Percentiles rank a stretch among this genome's conserved stretches.
These are phyloP conservation scores for Rhinichthys osculus DNA, from an alignment of 2,797 vertebrate genomes.

Conservation along the genomic window DNA sequence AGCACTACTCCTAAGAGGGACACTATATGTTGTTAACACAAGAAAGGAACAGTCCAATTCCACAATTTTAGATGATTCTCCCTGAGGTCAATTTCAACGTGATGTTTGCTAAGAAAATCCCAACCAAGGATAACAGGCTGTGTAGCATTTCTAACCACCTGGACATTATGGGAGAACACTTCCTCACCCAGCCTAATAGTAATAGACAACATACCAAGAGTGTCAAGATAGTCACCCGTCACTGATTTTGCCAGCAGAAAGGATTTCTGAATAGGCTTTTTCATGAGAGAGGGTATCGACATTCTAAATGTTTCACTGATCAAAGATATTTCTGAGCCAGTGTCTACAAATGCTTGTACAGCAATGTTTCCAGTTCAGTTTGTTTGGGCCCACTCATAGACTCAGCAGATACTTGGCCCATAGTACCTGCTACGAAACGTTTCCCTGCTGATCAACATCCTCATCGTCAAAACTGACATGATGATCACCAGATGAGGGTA, in stretches of 20 bases:
- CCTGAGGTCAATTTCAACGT: neutral
- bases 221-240: conserved; percentile 33
- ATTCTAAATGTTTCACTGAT: conserved; percentile 4
- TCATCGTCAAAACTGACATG: too few relatives aligned
- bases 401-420: too few relatives aligned
- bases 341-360: too few relatives aligned
- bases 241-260: conserved; percentile 21
- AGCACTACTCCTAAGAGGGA: neutral
- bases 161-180: too few relatives aligned
- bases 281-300: neutral
- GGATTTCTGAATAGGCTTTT: conserved; percentile 16
- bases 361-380: too few relatives aligned
- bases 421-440: too few relatives aligned
- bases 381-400: too few relatives aligned
- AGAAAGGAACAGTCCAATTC: neutral
- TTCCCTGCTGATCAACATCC: too few relatives aligned
- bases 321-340: too few relatives aligned
- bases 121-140: conserved; percentile 34
- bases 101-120: conserved; percentile 46
- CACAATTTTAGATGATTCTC: neutral
- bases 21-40: neutral
- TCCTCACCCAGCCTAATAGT: too few relatives aligned
- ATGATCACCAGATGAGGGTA: neutral
- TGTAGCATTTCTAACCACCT: neutral
- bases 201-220: too few relatives aligned